phyloP scores from a whole-genome alignment of 2,888 invertebrate species.

The Orthosia incerta region DNA sequence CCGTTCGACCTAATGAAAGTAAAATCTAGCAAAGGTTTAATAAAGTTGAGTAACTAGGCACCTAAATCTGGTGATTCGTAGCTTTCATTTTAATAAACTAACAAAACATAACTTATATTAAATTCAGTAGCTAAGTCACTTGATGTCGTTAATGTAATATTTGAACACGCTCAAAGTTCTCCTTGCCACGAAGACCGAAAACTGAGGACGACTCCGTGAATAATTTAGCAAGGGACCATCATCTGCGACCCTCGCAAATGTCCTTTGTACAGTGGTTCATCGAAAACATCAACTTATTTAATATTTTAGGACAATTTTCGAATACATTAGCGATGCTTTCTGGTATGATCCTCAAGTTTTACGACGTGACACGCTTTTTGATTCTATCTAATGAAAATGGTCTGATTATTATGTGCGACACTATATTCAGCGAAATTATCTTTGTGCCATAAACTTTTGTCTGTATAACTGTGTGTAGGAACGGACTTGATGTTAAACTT shows the following conservation, averaged over 20 bases:
- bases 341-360: constrained; percentile 15
- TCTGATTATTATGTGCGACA: constrained; percentile 16
- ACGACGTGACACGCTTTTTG: constrained; percentile 23
- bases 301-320: constrained; percentile 49
- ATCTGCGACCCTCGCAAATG: constrained; percentile 48
- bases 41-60: constrained; percentile 2
- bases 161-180: constrained; percentile 43
- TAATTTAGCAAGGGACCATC: constrained; percentile 53
- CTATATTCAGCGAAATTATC: constrained; percentile 7
- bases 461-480: constrained; percentile 45
- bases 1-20: constrained; percentile 2
- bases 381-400: not conserved
- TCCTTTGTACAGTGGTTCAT: constrained; percentile 13
- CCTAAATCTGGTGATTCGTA: not conserved
- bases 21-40: not conserved
- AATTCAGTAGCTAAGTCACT: constrained; percentile 3
- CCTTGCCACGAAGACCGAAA: constrained; percentile 35
- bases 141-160: constrained; percentile 36
- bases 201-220: constrained; percentile 54
- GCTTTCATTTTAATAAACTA: constrained; percentile 13
- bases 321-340: constrained; percentile 46
- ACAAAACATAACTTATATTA: not conserved
- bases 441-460: constrained; percentile 17
- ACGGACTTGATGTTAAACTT: constrained; percentile 60
- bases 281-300: constrained; percentile 38